Evolutionary conservation across 2,888 invertebrate genomes (phyloP).

Genomic region (Chrysotoxum bicinctum): DNA sequence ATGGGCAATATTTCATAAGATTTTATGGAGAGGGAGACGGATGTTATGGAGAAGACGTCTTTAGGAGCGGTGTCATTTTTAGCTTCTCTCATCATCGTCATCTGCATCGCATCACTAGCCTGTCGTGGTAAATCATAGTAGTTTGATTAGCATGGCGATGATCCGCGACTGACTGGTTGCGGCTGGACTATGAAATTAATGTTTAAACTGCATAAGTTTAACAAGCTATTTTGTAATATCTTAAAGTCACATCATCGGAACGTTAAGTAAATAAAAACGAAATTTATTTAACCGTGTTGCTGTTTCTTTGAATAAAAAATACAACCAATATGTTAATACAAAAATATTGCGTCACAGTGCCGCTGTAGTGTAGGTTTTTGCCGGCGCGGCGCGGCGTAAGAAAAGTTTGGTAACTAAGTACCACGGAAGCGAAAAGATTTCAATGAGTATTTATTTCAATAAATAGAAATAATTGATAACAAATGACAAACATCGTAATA

Average conservation of each 20-base stretch:
- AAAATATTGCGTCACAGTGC: background rate
- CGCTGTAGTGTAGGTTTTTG: too few species aligned
- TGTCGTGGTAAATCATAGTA: background rate
- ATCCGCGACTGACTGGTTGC: background rate
- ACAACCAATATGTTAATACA: background rate
- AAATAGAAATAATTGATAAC: too few species aligned
- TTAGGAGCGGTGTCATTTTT: background rate
- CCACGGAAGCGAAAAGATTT: too few species aligned
- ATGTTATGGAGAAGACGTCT: background rate
- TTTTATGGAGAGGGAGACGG: background rate
- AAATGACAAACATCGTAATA: too few species aligned
- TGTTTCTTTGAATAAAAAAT: background rate
- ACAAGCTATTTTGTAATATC: background rate
- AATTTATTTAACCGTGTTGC: background rate
- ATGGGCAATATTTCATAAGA: background rate
- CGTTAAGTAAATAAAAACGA: background rate
- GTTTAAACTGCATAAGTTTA: background rate
- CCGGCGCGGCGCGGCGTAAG: too few species aligned
- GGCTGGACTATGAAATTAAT: background rate
- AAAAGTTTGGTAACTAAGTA: too few species aligned
- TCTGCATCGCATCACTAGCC: background rate
- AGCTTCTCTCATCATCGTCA: background rate
- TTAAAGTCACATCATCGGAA: background rate
- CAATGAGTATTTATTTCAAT: too few species aligned
- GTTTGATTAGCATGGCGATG: slow-evolving; percentile 1